phyloP scores from a whole-genome alignment of 2,888 invertebrate genomes.

The Andrena chrysosceles region DNA sequence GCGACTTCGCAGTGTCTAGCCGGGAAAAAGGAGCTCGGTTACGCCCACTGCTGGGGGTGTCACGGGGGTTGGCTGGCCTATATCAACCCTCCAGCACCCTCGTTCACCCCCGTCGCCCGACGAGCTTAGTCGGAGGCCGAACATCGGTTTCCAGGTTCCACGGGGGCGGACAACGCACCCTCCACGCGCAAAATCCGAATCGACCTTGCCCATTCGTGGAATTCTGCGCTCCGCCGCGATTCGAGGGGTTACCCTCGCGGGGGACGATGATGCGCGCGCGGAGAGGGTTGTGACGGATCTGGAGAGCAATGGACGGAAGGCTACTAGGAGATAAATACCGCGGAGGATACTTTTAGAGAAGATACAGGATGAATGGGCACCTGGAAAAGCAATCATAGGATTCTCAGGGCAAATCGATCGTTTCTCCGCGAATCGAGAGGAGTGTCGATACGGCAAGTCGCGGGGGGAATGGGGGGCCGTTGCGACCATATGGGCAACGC shows the following conservation, averaged over 20 bases:
- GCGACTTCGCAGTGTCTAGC: slow-evolving; percentile 36
- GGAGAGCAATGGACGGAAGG: background rate
- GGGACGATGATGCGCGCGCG: slow-evolving; percentile 52
- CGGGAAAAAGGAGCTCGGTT: slow-evolving; percentile 60
- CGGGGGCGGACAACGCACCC: slow-evolving; percentile 53
- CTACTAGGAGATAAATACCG: background rate
- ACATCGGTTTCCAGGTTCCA: slow-evolving; percentile 59
- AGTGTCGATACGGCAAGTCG: background rate
- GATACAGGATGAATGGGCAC: background rate
- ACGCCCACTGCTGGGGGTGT: slow-evolving; percentile 69
- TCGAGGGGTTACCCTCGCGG: slow-evolving; percentile 21
- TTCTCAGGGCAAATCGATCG: background rate
- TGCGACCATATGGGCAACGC: slow-evolving; percentile 68
- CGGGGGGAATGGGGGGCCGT: slow-evolving; percentile 18
- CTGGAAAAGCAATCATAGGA: background rate
- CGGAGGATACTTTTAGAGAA: background rate
- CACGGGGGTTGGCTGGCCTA: slow-evolving; percentile 51
- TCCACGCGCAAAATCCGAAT: slow-evolving; percentile 70
- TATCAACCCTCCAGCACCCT: slow-evolving; percentile 49
- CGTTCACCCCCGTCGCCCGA: slow-evolving; percentile 18
- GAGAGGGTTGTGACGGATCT: background rate
- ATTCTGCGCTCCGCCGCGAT: slow-evolving; percentile 29
- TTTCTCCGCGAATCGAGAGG: slow-evolving; percentile 15
- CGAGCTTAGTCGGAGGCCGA: slow-evolving; percentile 2
- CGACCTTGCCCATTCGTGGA: slow-evolving; percentile 73